phyloP scores from a whole-genome alignment of 2,113 vertebrate genomes.

The Lutjanus erythropterus region DNA sequence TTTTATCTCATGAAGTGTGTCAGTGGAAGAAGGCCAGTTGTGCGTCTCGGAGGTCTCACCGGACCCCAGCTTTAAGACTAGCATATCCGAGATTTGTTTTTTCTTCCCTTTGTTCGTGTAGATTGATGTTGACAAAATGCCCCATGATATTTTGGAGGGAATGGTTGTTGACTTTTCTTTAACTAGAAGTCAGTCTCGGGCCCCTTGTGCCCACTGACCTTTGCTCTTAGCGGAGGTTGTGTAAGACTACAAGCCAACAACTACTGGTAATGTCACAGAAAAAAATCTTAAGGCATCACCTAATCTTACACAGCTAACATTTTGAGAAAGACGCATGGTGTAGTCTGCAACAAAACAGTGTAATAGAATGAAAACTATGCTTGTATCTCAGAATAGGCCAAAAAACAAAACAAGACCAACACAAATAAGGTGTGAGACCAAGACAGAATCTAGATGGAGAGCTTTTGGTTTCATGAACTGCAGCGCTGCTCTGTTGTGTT shows the following conservation, averaged over 20 bases:
- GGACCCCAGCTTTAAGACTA: neutral
- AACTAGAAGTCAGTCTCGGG: neutral
- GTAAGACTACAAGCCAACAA: neutral
- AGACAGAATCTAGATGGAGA: neutral
- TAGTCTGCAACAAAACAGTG: too few relatives aligned
- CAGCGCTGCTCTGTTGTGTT: constrained; percentile 32
- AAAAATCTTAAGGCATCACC: neutral
- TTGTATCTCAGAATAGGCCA: neutral
- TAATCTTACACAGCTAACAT: neutral
- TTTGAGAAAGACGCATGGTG: neutral
- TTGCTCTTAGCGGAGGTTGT: too few relatives aligned
- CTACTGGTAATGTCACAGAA: neutral
- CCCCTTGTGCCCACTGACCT: neutral
- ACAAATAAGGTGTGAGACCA: neutral
- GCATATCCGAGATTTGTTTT: neutral
- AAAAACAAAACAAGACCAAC: neutral
- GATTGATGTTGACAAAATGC: neutral
- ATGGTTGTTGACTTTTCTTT: neutral
- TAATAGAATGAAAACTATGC: neutral
- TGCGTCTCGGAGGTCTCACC: neutral
- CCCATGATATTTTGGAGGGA: neutral
- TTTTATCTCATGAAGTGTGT: neutral
- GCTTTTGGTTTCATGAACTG: constrained; percentile 40
- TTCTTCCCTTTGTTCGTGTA: neutral
- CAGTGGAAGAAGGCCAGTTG: neutral